Base-by-base conservation (phyloP, 2,888 invertebrate genomes). In the Hemistola chrysoprasaria region DNA sequence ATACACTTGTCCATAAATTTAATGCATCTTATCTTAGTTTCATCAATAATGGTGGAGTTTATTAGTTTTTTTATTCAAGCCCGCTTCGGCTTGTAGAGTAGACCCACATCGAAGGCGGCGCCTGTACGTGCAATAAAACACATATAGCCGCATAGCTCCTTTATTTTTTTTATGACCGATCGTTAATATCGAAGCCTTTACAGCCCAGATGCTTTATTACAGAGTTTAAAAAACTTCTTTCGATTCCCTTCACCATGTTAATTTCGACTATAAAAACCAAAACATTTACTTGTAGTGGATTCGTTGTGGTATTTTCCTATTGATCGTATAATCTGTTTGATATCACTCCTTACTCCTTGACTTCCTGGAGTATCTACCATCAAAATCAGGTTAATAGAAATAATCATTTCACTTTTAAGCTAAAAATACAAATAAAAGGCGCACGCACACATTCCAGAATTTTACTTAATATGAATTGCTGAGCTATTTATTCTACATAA, bases 181-280 rank as follows among this genome's bases (percentile, higher is more conserved):
- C 83, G 79, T 84, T 83, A 84, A 80, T 82, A 83, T 83, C 75
- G 80, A 81, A 73, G 69, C 58, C 62, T 83, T 84, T 83, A 84
- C 73, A 78, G 60, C 74, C 64, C 64, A 55, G 59, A 80, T 81
- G 78, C 71, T 83, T 83, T 84, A 83, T 78, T 73, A 71, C 78
- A 53, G 53, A 62, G 59, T 69, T 73, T 71, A 61, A 70, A 73
- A 75, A 65, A 64, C 54, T 60, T 51, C 58, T 64, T 73, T 69
- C 64, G 71, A 78, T 68, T 66, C 68, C 68, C 75, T 78, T 30
- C 40, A 76, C 82, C 82, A 81, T 81, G 82, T 82, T 84, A 82
- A 84, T 84, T 82, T 68, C 62, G 65, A 66, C 71, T 68, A 76
- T 83, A 84, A 82, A 80, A 79, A 79, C 68, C 69, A 65, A 71